Conservation (phyloP, 2,888 invertebrate genomes). For the Protonemura montana region DNA sequence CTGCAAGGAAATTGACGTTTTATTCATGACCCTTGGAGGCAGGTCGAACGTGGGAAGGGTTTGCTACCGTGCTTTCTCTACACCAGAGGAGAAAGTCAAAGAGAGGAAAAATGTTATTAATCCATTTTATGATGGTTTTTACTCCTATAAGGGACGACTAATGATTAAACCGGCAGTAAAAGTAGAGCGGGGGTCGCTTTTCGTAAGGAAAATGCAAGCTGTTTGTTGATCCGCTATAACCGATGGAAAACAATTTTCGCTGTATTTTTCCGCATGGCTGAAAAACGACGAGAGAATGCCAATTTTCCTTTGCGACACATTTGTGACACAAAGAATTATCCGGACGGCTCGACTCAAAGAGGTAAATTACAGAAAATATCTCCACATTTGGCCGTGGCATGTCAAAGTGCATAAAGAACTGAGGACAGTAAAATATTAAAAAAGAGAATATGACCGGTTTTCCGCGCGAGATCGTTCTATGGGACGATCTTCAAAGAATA, state of each 20-base stretch:
- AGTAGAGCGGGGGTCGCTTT: neutral
- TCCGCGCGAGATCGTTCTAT: neutral
- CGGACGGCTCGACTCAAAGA: neutral
- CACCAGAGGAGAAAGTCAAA: neutral
- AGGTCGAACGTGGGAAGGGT: neutral
- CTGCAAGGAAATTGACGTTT: too few species aligned
- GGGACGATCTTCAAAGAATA: neutral
- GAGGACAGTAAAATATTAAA: neutral
- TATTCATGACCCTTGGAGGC: neutral
- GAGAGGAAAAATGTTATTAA: neutral
- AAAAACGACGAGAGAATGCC: neutral
- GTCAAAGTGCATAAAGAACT: neutral
- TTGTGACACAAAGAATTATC: neutral
- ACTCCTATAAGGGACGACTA: neutral
- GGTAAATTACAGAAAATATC: neutral
- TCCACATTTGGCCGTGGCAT: neutral
- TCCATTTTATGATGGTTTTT: neutral
- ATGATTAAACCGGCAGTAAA: neutral
- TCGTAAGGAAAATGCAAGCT: neutral
- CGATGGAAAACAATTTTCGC: neutral
- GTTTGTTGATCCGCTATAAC: neutral
- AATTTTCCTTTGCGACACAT: neutral
- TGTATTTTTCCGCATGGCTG: neutral
- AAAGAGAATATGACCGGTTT: neutral
- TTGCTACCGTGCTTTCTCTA: neutral